A percentile compares a stretch with the other conserved stretches of the same genome.
Conservation (phyloP, 2,888 invertebrate species). For the Willowsia nigromaculata region DNA sequence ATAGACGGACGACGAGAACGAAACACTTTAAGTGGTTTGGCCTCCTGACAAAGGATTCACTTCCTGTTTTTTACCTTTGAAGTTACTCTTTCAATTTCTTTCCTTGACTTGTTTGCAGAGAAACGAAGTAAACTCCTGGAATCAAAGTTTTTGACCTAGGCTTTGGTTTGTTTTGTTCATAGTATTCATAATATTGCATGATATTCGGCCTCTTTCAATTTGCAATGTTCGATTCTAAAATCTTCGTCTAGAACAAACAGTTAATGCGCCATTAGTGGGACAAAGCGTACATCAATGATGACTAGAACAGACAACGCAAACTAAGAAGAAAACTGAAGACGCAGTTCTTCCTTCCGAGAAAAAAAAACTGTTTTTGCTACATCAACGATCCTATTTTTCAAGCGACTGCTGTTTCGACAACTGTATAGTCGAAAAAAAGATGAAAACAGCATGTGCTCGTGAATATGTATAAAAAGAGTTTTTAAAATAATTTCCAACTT, state of each 20-base stretch:
- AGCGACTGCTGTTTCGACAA: not conserved
- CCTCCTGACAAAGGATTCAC: not conserved
- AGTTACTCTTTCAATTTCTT: not conserved
- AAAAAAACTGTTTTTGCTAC: not conserved
- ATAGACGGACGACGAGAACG: not conserved
- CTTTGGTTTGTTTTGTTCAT: not conserved
- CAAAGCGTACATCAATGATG: too few relatives aligned
- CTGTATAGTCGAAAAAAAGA: not conserved
- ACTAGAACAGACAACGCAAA: too few relatives aligned
- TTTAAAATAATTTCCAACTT: slow-evolving; percentile 20
- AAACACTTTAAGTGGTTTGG: not conserved
- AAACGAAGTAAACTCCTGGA: not conserved
- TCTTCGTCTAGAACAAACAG: too few relatives aligned
- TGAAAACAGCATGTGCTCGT: slow-evolving; percentile 21
- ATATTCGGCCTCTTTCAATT: too few relatives aligned
- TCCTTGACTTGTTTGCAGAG: not conserved
- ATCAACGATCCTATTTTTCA: not conserved
- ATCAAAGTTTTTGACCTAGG: not conserved
- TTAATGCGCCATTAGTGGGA: too few relatives aligned
- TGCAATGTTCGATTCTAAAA: too few relatives aligned
- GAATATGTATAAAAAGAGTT: slow-evolving; percentile 4
- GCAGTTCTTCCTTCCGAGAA: not conserved
- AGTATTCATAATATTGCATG: too few relatives aligned
- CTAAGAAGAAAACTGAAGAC: too few relatives aligned
- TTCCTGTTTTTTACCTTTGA: slow-evolving; percentile 18